Conservation (phyloP, 1,140 invertebrate genomes). For the Nephotettix cincticeps region DNA sequence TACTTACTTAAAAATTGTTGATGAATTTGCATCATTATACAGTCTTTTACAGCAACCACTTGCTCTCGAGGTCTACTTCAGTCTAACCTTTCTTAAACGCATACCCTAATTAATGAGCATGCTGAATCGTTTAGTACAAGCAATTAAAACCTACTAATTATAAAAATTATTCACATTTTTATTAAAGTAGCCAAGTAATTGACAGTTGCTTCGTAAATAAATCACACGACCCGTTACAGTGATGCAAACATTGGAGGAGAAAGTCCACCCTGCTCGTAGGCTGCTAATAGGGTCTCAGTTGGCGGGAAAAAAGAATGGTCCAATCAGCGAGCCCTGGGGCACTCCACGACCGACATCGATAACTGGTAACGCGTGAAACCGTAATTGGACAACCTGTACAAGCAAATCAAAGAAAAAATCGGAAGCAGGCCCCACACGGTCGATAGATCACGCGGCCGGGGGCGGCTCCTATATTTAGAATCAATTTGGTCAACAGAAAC, state of each 20-base stretch:
- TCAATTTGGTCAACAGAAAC: constrained; percentile 20
- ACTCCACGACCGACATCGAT: constrained; percentile 14
- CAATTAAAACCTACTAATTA: too few relatives aligned
- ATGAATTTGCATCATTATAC: too few relatives aligned
- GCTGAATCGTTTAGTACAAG: too few relatives aligned
- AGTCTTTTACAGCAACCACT: too few relatives aligned
- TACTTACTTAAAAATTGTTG: too few relatives aligned
- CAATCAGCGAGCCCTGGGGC: constrained; percentile 12
- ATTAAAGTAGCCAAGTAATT: too few relatives aligned
- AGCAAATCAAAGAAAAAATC: constrained; percentile 15
- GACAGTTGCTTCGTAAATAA: too few relatives aligned
- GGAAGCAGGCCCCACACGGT: constrained; percentile 12
- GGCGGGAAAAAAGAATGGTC: constrained; percentile 12
- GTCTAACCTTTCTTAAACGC: too few relatives aligned
- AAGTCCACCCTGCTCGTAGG: not conserved
- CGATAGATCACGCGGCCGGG: not conserved
- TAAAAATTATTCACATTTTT: too few relatives aligned
- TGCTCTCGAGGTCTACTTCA: too few relatives aligned
- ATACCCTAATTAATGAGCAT: too few relatives aligned
- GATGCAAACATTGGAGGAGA: not conserved
- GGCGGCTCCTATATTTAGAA: constrained; percentile 15
- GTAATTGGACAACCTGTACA: constrained; percentile 19
- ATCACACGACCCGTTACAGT: not conserved
- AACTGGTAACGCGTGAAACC: constrained; percentile 18
- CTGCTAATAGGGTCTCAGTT: constrained; percentile 19